Evolutionary conservation across 2,888 invertebrate genomes (phyloP), one percentile per base, ranked within the genome.

Genomic region (Apantesis nais): DNA sequence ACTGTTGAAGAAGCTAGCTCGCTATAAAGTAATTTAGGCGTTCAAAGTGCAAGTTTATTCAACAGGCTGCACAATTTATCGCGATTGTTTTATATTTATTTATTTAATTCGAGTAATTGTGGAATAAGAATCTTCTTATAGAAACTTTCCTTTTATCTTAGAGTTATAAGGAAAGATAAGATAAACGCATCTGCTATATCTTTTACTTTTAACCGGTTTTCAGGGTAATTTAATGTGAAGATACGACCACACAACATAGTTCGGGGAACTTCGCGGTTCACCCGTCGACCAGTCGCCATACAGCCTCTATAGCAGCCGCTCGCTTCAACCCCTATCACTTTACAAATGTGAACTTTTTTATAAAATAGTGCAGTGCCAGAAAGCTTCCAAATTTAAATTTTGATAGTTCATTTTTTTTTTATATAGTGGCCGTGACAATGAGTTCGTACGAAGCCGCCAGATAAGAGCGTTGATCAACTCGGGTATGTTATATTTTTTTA

Each of bases 321-420:
- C 84, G 86, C 83, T 87, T 85, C 64, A 79, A 74, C 78, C 77
- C 73, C 80, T 74, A 77, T 76, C 76, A 80, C 81, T 81, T 81
- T 78, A 75, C 87, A 89, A 88, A 90, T 90, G 90, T 92, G 89
- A 92, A 93, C 92, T 92, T 93, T 92, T 65, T 90, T 89, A 89
- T 73, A 77, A 77, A 80, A 85, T 78, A 87, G 90, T 92, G 88
- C 86, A 88, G 88, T 92, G 87, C 83, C 71, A 62, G 68, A 70
- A 66, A 73, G 71, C 72, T 79, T 76, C 66, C 55, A 69, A 82
- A 82, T 62, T 73, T 68, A 31, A 74, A 72, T 44, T 77, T 78
- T 77, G 71, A 76, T 79, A 78, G 82, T 76, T 73, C 70, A 76
- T 73, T 74, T 68, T 80, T 76, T 79, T 79, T 61, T 41, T 80